phyloP scores from a whole-genome alignment of 2,113 vertebrate genomes.

The Nothocercus nigrocapillus region DNA sequence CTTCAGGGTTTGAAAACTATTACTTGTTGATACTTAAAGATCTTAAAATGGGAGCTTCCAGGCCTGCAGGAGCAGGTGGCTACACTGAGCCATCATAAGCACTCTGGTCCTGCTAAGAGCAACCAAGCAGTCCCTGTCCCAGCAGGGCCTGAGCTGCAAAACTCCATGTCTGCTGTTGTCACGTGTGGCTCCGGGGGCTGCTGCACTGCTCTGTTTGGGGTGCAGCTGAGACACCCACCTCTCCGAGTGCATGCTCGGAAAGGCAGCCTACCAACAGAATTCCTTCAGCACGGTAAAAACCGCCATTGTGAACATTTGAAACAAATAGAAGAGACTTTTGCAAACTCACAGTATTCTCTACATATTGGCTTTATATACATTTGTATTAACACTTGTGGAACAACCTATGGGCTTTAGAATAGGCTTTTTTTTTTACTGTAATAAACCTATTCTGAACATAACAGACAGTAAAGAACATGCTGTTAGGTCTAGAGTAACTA shows the following conservation, averaged over 20 bases:
- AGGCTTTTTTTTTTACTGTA: not conserved
- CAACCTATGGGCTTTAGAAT: not conserved
- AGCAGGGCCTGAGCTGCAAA: not conserved
- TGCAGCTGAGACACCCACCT: not conserved
- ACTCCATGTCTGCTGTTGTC: not conserved
- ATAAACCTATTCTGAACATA: not conserved
- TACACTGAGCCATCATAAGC: not conserved
- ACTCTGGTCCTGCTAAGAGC: accelerated
- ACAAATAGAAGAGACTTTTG: not conserved
- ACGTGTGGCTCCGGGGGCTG: not conserved
- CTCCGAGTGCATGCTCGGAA: not conserved
- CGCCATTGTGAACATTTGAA: not conserved
- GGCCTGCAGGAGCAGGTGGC: not conserved
- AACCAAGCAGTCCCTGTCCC: not conserved
- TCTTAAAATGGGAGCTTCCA: not conserved
- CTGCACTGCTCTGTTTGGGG: accelerated
- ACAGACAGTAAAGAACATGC: not conserved
- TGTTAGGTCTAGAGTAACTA: not conserved
- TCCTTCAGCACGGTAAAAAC: not conserved
- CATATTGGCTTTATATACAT: no score
- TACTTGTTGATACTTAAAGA: not conserved
- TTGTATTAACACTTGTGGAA: not conserved
- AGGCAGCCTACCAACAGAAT: accelerated
- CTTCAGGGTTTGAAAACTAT: not conserved
- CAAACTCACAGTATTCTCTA: not conserved